Base-by-base conservation (phyloP, 2,888 invertebrate species). In the Carpatolechia fugitivella region DNA sequence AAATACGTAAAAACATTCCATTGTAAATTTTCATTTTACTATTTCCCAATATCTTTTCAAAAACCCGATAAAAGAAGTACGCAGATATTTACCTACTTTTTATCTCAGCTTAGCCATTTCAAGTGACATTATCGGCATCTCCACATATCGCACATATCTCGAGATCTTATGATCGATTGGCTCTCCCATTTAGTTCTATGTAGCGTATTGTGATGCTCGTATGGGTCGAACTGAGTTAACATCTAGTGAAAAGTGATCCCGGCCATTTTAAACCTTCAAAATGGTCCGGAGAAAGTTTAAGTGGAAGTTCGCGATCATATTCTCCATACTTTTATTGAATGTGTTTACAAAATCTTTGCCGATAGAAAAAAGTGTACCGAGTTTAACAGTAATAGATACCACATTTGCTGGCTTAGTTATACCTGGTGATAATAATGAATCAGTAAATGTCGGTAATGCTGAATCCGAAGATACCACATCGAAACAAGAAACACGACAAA, bases 201-300 rank as follows among this genome's bases (percentile, higher is more conserved):
- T 20, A 24, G 4, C 24, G 11, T 10, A 8, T 40, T 36, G 36
- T 11, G 14, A 35, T 31, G 51, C 11, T 41, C 55, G 57, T 18
- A 58, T 58, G 57, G 49, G 36, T 36, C 16, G 49, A 36, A 16
- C 30, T n/a, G 1, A 50, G 14, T 38, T 38, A 41, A 52, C 41
- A 50, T 31, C 31, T 24, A 50, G 55, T 58, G 38, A 36, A 31
- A 46, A 50, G 30, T 51, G 24, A 41, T 44, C 18, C 54, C 57
- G 54, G 57, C 52, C 57, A 54, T 52, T 55, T 57, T 48, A 52
- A 52, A 24, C 20, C 18, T 10, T 24, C 11, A 35, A 58, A 58
- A 58, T 58, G 57, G 55, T 31, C 52, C 55, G 57, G 55, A 33
- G 24, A 16, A 58, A 38, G 30, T n/a, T 13, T 4, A 58, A 55